Conservation (phyloP, 2,113 vertebrate genomes). For the Otolemur garnettii region DNA sequence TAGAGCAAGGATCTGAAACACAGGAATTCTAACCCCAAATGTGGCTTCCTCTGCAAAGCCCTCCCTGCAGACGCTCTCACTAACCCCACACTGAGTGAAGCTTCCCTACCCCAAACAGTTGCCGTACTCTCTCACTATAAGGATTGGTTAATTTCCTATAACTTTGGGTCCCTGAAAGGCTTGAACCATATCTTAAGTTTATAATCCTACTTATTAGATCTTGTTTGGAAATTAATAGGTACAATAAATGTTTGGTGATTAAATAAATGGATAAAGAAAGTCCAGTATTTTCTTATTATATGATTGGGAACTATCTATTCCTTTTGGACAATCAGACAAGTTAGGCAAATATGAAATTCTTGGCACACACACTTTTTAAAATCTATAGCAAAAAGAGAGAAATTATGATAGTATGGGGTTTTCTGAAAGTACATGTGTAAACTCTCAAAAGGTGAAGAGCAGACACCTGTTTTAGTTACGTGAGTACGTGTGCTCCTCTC, state of each 20-base stretch:
- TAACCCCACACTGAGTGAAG: neutral
- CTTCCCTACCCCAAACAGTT: neutral
- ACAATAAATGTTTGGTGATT: neutral
- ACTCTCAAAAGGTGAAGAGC: neutral
- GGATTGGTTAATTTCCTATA: neutral
- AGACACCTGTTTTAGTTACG: neutral
- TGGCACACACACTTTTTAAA: neutral
- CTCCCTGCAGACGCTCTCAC: neutral
- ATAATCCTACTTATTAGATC: neutral
- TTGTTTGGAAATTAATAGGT: neutral
- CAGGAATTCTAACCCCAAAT: neutral
- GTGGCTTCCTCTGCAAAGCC: neutral
- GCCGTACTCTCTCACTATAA: neutral
- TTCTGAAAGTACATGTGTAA: neutral
- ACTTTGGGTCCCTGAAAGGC: neutral
- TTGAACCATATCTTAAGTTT: neutral
- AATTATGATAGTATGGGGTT: neutral
- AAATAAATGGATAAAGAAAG: constrained; percentile 26
- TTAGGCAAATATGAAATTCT: constrained; percentile 3
- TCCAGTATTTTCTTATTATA: neutral
- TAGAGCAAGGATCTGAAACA: neutral
- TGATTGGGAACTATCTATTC: neutral
- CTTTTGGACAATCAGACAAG: constrained; percentile 32
- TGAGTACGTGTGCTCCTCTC: neutral
- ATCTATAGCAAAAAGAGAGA: neutral